Evolutionary conservation across 2,113 vertebrate species (phyloP), one percentile per base, ranked within the genome.

Genomic region (Chloroceryle aenea): DNA sequence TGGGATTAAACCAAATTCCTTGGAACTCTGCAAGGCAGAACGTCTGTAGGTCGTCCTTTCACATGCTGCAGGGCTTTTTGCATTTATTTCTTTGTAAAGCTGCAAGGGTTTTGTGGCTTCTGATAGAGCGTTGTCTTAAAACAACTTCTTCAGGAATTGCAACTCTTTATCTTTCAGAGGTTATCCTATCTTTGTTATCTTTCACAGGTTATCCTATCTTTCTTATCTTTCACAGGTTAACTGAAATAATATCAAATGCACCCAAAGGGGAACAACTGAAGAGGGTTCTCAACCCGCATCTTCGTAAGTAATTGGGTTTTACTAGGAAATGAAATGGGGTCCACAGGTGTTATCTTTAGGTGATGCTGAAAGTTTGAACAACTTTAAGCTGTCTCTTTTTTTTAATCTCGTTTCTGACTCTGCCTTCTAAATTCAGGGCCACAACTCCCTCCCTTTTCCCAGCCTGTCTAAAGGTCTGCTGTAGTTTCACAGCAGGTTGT

Each of bases 191-290:
- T n/a, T n/a, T n/a, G 0, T 59, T 89, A 9, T 73, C 26, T 96
- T 81, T 78, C 45, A 16, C 85, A 99, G 99, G 97, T 97, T 99
- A 47, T n/a, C n/a, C n/a, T n/a, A n/a, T 84, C 59, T 53, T 4
- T 2, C 0, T 59, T 89, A 9, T 73, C 26, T 96, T 81, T 78
- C 45, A 16, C 85, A 99, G 99, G 97, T 97, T 99, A 47, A 98
- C 98, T 68, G 99, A 99, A 96, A 98, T 99, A 78, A 93, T 99
- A 74, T 89, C 98, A 43, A 95, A 75, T 73, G 98, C 98, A 87
- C 97, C 97, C 38, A 98, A 97, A 88, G 99, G 98, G 53, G 99
- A 99, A 6, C 99, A 99, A 62, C 95, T 99, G 93, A 99, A 99
- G 97, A 98, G 98, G 89, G 97, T 99, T 73, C 98, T 99, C 40